These are phyloP conservation scores for Aurelia aurita DNA, from an alignment of 30 jellyfish, hydroid and myxozoan genomes.

Conservation along the genomic window DNA sequence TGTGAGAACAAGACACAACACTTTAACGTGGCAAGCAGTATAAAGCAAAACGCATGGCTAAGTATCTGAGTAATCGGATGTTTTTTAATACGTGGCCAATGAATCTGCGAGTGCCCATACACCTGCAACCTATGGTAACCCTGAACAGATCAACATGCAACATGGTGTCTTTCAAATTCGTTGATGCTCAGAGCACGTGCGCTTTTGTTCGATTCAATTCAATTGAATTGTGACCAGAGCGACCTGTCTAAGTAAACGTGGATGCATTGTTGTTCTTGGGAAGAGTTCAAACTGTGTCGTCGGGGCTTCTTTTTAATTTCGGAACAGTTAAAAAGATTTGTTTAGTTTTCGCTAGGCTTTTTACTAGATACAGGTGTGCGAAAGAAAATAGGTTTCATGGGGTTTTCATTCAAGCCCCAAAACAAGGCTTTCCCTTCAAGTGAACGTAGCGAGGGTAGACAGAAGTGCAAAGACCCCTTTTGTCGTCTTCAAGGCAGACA, in stretches of 20 bases:
- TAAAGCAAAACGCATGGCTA: constrained; percentile 45
- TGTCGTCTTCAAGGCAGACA: no score
- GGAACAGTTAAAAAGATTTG: background rate
- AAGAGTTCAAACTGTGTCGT: no score
- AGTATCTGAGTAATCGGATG: background rate
- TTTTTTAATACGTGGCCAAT: constrained; percentile 15
- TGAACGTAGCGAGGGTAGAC: no score
- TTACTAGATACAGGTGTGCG: no score
- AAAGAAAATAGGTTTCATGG: no score
- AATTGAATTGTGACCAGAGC: constrained; percentile 13
- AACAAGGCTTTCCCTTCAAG: no score
- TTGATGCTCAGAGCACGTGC: constrained; percentile 72
- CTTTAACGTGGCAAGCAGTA: background rate
- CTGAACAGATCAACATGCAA: constrained; percentile 61
- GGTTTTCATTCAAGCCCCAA: no score
- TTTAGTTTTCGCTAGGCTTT: background rate
- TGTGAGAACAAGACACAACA: background rate
- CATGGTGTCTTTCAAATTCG: constrained; percentile 61
- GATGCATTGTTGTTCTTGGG: constrained; percentile 23
- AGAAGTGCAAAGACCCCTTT: no score
- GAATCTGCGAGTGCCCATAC: constrained; percentile 51
- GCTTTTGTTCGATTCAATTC: constrained; percentile 46
- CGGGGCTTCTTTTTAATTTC: background rate
- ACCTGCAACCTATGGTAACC: constrained; percentile 88
- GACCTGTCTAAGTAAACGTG: constrained; percentile 68